Evolutionary conservation across 2,797 vertebrate genomes (phyloP), one percentile per base, ranked within the genome.

Genomic region (Lithobates sylvaticus): DNA sequence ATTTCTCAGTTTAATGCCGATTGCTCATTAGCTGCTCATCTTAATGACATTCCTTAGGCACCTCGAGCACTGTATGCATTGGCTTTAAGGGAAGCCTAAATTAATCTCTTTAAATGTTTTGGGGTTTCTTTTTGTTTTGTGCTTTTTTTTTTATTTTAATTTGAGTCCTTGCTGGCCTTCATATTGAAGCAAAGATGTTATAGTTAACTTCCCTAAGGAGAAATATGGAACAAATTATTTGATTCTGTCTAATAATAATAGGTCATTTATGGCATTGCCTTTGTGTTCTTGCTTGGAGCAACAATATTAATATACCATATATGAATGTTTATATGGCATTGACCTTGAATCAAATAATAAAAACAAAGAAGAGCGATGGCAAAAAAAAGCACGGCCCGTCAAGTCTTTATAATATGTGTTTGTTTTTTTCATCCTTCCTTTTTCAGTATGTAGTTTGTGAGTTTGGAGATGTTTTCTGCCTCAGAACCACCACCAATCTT

Each of bases 11-110:
- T 96, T 96, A 92, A 92, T 87, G 92, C 94, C 93, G 92, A 91
- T 95, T 96, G 96, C 97, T 98, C 96, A 98, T 98, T 98, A 98
- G 95, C 94, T 94, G 94, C 96, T 96, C 94, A 94, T 97, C 97
- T 97, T 97, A 98, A 98, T 97, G 96, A 97, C 95, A 95, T 75
- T 84, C 96, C 95, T 95, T 93, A 93, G 94, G 94, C 95, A 94
- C 95, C 97, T 96, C 92, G 92, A 94, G 95, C 95, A 96, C 96
- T 95, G 91, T 95, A 94, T 95, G 93, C 93, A 93, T 93, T 94
- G 89, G 94, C 94, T 94, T 93, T 95, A 96, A 96, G 95, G 94
- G 92, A 95, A 91, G 93, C 95, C 96, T 96, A 96, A 96, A 97
- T 95, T 95, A 95, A 95, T 91, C 91, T 89, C 91, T 78, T 91